Base-by-base conservation (phyloP, 1,140 invertebrate species). In the Eumaeus atala region DNA sequence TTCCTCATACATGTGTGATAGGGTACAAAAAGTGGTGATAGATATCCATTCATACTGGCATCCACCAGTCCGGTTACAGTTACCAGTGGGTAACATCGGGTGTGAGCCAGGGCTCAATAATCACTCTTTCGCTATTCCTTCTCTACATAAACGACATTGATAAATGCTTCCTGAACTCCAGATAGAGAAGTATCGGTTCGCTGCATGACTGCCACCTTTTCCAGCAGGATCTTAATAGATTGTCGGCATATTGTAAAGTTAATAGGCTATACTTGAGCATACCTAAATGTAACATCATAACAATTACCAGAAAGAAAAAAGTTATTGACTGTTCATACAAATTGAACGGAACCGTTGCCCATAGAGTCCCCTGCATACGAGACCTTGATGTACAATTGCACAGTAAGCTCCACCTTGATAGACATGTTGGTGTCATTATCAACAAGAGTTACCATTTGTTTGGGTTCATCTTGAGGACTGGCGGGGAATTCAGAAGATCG, bases 131-230 rank as follows among this genome's bases (percentile, higher is more conserved):
- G 10, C n/a, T 55, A 7, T 49, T 55, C 7, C 18, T 55, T 6
- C n/a, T 55, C 12, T 55, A 18, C 17, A 55, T 55, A 34, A 54
- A 42, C 28, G 54, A 55, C n/a, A 55, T 48, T 17, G 11, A 18
- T 9, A 35, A 48, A 48, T 55, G 54, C 28, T 55, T 55, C 12
- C n/a, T 17, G 9, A 47, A 48, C 17, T 55, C 38, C 1, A 14
- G 48, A 48, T 48, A 48, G 16, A 37, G 17, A 48, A 17, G n/a
- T 21, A 35, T 55, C 10, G 4, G 48, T 10, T 48, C 17, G n/a
- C 1, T 12, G 3, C 7, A 36, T 5, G 54, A 55, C n/a, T 42
- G 33, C 21, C 0, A 11, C 2, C 18, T 33, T 9, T 17, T 51
- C n/a, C 14, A 51, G n/a, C 28, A 36, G 9, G 48, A 36, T 10